phyloP scores from a whole-genome alignment of 2,888 invertebrate species.

The Sphaerophoria taeniata region DNA sequence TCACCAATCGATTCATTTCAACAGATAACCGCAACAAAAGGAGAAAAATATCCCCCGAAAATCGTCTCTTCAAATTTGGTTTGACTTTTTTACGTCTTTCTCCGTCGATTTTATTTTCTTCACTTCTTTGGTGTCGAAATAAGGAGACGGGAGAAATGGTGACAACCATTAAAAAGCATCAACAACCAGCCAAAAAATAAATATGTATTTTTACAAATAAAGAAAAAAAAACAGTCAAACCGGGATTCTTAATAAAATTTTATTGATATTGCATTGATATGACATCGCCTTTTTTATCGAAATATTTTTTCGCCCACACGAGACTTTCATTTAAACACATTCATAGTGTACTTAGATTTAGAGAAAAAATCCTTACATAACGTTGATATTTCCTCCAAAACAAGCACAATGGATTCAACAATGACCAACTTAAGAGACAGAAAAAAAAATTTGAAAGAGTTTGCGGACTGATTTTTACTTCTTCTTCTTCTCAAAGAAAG shows the following conservation, averaged over 20 bases:
- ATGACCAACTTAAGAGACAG: conserved; percentile 57
- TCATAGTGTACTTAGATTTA: conserved; percentile 6
- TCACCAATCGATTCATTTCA: conserved; percentile 71
- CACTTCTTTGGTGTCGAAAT: conserved; percentile 10
- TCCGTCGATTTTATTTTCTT: conserved; percentile 25
- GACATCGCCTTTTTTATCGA: conserved; percentile 72
- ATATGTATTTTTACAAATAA: not conserved
- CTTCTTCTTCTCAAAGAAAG: not conserved
- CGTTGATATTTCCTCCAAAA: conserved; percentile 67
- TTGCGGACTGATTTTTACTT: conserved; percentile 3
- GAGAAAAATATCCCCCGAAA: conserved; percentile 58
- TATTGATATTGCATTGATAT: conserved; percentile 81
- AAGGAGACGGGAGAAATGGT: no score
- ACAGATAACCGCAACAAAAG: conserved; percentile 71
- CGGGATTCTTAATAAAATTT: conserved; percentile 82
- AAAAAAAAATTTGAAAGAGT: conserved; percentile 4
- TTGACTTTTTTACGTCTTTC: conserved; percentile 18
- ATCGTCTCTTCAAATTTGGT: conserved; percentile 28
- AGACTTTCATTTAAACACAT: not conserved
- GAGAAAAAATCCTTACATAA: conserved; percentile 54
- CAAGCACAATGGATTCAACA: conserved; percentile 62
- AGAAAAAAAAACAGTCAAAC: conserved; percentile 52
- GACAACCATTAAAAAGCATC: conserved; percentile 56
- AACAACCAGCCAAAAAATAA: conserved; percentile 36
- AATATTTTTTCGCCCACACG: conserved; percentile 44